phyloP scores from a whole-genome alignment of 2,888 invertebrate species.

The Malachius bipustulatus region DNA sequence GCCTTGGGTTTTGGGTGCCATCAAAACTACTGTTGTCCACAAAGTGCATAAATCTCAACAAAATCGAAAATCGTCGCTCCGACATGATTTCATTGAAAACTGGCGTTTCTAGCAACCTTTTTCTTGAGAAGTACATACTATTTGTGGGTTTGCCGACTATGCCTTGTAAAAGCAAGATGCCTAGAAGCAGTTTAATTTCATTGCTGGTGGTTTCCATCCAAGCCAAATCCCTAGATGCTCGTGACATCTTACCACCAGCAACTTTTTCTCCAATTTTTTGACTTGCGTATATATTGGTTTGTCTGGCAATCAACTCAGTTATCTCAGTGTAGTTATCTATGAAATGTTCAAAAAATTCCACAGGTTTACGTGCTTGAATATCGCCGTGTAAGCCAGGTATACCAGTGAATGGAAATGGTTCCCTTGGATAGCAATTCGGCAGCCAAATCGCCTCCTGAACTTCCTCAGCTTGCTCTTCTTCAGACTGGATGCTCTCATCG shows the following conservation, averaged over 20 bases:
- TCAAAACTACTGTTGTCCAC: conserved; percentile 1
- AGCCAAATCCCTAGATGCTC: neutral
- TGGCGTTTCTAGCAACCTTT: neutral
- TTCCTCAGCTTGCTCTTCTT: neutral
- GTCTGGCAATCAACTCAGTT: neutral
- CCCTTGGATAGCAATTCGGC: neutral
- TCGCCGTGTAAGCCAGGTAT: neutral
- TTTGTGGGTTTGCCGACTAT: neutral
- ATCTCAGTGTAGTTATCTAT: neutral
- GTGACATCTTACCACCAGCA: neutral
- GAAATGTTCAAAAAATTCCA: neutral
- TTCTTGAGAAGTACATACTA: neutral
- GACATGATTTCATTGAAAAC: neutral
- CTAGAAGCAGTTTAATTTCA: conserved; percentile 1
- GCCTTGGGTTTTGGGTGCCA: neutral
- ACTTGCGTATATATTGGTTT: conserved; percentile 1
- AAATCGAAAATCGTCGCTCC: neutral
- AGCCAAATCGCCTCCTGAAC: neutral
- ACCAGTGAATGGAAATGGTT: neutral
- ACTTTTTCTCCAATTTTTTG: neutral
- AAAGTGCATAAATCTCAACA: neutral
- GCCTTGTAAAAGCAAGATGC: neutral
- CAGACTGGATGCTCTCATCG: too few relatives aligned
- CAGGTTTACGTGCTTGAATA: neutral
- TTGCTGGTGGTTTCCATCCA: neutral